phyloP scores from a whole-genome alignment of 1,140 invertebrate species.

The Brachionus koreanus region DNA sequence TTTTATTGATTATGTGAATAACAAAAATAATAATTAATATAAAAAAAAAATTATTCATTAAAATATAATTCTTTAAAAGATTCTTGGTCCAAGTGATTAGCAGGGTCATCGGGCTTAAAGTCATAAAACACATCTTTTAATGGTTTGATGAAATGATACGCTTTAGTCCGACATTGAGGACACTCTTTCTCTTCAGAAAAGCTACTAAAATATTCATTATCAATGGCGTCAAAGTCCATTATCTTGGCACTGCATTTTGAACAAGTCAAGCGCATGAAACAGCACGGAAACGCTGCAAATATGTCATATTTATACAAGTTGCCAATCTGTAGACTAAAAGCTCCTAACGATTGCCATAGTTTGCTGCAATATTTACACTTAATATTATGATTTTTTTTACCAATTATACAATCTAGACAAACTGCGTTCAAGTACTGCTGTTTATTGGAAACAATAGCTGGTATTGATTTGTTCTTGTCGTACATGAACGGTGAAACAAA shows the following conservation, averaged over 20 bases:
- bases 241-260: not conserved
- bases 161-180: constrained; percentile 6
- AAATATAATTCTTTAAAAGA: not conserved
- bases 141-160: constrained; percentile 10
- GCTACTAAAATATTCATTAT: constrained; percentile 8
- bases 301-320: constrained; percentile 38
- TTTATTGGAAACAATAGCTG: not conserved
- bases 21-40: not conserved
- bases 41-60: not conserved
- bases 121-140: constrained; percentile 3
- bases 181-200: constrained; percentile 35
- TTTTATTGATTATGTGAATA: not conserved
- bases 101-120: not conserved
- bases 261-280: not conserved
- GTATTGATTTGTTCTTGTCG: not conserved
- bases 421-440: not conserved
- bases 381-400: not conserved
- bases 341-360: not conserved
- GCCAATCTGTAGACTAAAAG: constrained; percentile 8
- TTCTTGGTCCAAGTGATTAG: not conserved
- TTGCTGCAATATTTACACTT: constrained; percentile 4
- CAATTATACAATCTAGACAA: constrained; percentile 16
- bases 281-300: constrained; percentile 45
- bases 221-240: not conserved
- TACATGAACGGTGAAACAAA: constrained; percentile 75